Evolutionary conservation across 2,113 vertebrate genomes (phyloP).

Genomic region (Coreoperca whiteheadi): DNA sequence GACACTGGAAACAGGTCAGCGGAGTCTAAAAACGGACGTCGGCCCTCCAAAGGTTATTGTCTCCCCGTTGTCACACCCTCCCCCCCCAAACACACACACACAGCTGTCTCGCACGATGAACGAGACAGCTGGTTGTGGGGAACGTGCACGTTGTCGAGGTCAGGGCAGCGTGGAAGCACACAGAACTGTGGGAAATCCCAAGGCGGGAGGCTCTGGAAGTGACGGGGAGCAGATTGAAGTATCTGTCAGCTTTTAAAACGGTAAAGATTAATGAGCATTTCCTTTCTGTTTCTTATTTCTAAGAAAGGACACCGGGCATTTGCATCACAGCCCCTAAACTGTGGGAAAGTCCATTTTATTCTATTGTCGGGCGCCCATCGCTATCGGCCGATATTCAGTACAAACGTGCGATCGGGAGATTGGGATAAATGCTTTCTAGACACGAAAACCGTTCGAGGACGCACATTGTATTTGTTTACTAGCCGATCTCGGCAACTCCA

Average conservation of each 20-base stretch:
- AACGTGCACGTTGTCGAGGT: slow-evolving; percentile 56
- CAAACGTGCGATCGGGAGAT: no score
- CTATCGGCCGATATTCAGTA: no score
- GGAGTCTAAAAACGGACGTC: slow-evolving; percentile 64
- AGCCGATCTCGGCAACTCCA: no score
- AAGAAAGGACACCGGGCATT: background rate
- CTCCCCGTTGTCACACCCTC: slow-evolving; percentile 63
- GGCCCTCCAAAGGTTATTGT: slow-evolving; percentile 58
- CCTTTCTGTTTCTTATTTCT: slow-evolving; percentile 11
- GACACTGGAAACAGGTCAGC: slow-evolving; percentile 70
- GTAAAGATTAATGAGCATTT: slow-evolving; percentile 10
- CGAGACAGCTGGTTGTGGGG: slow-evolving; percentile 65
- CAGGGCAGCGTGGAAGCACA: slow-evolving; percentile 44
- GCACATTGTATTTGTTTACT: no score
- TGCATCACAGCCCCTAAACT: background rate
- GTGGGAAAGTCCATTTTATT: background rate
- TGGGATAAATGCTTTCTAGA: no score
- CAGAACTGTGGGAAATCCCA: slow-evolving; percentile 74
- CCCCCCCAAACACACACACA: slow-evolving; percentile 28
- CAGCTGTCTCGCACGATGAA: slow-evolving; percentile 63
- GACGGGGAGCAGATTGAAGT: slow-evolving; percentile 20
- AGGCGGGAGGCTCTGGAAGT: slow-evolving; percentile 29
- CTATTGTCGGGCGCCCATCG: no score
- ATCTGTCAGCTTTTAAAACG: slow-evolving; percentile 22
- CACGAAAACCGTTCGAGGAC: no score